Percentiles rank a stretch among this genome's conserved stretches.
These are phyloP conservation scores for Odocoileus hemionus DNA, from an alignment of 2,113 vertebrate species.

Conservation along the genomic window DNA sequence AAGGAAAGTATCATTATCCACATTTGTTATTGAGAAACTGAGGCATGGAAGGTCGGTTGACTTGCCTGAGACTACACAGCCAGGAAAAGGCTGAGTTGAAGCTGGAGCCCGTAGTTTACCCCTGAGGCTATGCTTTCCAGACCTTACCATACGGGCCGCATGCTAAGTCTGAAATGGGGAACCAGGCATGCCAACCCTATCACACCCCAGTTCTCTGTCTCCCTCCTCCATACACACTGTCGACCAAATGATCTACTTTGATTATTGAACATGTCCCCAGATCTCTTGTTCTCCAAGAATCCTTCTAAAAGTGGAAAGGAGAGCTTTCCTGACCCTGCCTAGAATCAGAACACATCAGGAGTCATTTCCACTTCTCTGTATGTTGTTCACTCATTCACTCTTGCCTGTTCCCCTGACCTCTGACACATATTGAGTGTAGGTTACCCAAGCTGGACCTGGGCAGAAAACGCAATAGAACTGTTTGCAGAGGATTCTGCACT, in stretches of 20 bases:
- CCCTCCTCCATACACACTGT: not conserved
- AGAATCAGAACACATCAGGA: no score
- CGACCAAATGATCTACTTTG: not conserved
- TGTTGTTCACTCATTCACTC: not conserved
- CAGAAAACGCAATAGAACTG: not conserved
- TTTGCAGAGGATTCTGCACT: not conserved
- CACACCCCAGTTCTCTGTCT: not conserved
- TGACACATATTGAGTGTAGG: not conserved
- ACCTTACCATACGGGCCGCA: no score
- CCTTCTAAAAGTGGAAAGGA: not conserved
- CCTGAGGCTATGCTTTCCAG: not conserved
- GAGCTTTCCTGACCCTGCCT: not conserved
- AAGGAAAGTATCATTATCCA: not conserved
- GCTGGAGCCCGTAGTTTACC: not conserved
- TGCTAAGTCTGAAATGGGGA: not conserved
- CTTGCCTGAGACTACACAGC: not conserved
- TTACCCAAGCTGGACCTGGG: not conserved
- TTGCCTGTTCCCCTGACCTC: not conserved
- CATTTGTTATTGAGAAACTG: not conserved
- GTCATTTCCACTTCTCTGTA: not conserved
- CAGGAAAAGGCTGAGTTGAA: not conserved
- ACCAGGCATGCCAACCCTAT: not conserved
- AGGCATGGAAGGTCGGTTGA: not conserved
- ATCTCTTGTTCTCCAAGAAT: not conserved
- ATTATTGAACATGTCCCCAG: not conserved